Conservation (phyloP, 2,888 invertebrate genomes). For the Anoplius nigerrimus region DNA sequence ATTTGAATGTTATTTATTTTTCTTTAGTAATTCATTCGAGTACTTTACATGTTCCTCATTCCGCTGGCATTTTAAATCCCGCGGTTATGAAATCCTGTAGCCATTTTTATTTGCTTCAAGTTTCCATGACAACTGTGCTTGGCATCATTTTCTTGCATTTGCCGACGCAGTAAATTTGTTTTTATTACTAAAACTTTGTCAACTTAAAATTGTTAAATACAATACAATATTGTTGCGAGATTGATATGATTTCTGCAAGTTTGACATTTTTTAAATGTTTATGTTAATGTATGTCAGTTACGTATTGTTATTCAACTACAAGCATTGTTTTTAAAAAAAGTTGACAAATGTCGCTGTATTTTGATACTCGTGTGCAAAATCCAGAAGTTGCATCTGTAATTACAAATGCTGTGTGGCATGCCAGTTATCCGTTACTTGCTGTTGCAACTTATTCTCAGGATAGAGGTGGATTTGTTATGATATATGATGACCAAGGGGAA, state of each 20-base stretch:
- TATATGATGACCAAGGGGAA: slow-evolving; percentile 92
- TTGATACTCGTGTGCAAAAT: slow-evolving; percentile 89
- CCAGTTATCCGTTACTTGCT: slow-evolving; percentile 86
- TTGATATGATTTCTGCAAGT: background rate
- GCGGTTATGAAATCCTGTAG: no score
- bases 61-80: no score
- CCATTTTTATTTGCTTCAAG: background rate
- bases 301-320: background rate
- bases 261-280: background rate
- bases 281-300: background rate
- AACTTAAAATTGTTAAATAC: background rate
- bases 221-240: background rate
- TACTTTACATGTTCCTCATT: no score
- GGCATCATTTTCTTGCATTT: background rate
- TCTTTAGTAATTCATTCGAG: no score
- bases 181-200: background rate
- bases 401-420: slow-evolving; percentile 90
- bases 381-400: slow-evolving; percentile 85
- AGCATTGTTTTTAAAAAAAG: background rate
- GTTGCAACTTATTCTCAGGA: slow-evolving; percentile 92
- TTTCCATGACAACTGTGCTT: slow-evolving; percentile 40
- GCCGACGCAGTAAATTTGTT: background rate
- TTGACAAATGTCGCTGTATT: slow-evolving; percentile 85
- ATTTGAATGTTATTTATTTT: no score
- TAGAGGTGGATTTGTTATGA: slow-evolving; percentile 90